Base-by-base conservation (phyloP, 2,888 invertebrate genomes). In the Agonopterix heracliana region DNA sequence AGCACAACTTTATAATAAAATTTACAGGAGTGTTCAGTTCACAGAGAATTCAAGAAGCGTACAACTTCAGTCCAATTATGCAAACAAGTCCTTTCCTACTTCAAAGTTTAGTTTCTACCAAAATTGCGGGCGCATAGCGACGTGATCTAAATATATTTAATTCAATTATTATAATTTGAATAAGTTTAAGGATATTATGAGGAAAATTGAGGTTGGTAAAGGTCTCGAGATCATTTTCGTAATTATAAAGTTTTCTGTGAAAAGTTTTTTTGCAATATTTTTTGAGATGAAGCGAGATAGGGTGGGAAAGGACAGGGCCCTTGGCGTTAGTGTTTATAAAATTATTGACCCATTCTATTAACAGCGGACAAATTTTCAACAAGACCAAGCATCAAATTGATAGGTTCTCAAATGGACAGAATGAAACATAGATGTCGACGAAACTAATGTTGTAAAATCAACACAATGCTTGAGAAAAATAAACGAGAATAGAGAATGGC, bases 31-130 rank as follows among this genome's bases (percentile, higher is more conserved):
- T 61, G 61, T 60, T 64, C 63, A 63, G 58, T 61, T 54, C 54
- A 59, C 57, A 55, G 60, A 52, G 57, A 63, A 66, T 60, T 60
- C 61, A 63, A 66, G 66, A 63, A 66, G 66, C 69, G 57, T 60
- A 56, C 60, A 68, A 68, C 63, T 68, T 63, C 56, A 56, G 61
- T 54, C 59, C 62, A 82, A 82, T 84, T 85, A 83, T 83, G 81
- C 76, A 81, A 82, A 83, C 68, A 69, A 69, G 61, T 63, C 61
- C 60, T 64, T 63, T 64, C 57, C 59, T 63, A 72, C 66, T 78
- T 67, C 63, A 66, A 76, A 81, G 69, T 81, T 75, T 68, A 71
- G 69, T 69, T 70, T 69, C 71, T 66, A 66, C 68, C 72, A 68
- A 69, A 74, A 73, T 76, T 71, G 62, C 63, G 64, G 66, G 66